Evolutionary conservation across 2,888 invertebrate species (phyloP).

Genomic region (Pachymerium ferrugineum): DNA sequence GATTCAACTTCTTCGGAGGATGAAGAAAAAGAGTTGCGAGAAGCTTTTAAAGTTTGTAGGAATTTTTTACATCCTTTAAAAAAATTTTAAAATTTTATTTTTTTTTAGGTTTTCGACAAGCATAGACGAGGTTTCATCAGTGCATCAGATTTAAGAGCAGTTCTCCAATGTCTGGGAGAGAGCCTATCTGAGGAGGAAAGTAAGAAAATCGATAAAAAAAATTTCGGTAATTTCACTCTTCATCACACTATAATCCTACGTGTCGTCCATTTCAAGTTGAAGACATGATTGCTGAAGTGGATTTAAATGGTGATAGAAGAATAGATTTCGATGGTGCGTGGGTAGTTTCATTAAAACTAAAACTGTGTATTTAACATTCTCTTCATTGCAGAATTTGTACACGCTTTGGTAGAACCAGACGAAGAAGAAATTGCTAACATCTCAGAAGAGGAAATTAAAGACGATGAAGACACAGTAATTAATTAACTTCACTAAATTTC

Average conservation of each 20-base stretch:
- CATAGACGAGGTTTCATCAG: slow-evolving; percentile 89
- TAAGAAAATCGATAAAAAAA: slow-evolving; percentile 51
- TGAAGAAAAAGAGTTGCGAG: slow-evolving; percentile 53
- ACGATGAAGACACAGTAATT: neutral
- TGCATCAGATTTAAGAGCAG: slow-evolving; percentile 78
- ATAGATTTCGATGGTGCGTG: slow-evolving; percentile 84
- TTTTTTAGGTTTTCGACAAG: slow-evolving; percentile 66
- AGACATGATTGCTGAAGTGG: slow-evolving; percentile 94
- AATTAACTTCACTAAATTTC: too few species aligned
- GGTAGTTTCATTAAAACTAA: neutral
- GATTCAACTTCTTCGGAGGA: slow-evolving; percentile 41
- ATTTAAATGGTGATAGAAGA: slow-evolving; percentile 87
- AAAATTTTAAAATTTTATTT: slow-evolving; percentile 3
- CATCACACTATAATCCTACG: too few species aligned
- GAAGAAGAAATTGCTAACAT: neutral
- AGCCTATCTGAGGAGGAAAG: slow-evolving; percentile 85
- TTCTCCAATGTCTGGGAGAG: slow-evolving; percentile 80
- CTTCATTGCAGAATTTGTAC: neutral
- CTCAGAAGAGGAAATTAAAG: neutral
- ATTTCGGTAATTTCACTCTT: neutral
- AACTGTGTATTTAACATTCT: too few species aligned
- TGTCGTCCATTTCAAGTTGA: slow-evolving; percentile 75
- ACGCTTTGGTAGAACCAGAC: slow-evolving; percentile 3
- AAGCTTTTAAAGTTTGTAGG: slow-evolving; percentile 68
- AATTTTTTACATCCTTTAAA: neutral